These are phyloP conservation scores for Perdix hodgsoniae DNA, from an alignment of 2,797 vertebrate genomes.

Conservation along the genomic window DNA sequence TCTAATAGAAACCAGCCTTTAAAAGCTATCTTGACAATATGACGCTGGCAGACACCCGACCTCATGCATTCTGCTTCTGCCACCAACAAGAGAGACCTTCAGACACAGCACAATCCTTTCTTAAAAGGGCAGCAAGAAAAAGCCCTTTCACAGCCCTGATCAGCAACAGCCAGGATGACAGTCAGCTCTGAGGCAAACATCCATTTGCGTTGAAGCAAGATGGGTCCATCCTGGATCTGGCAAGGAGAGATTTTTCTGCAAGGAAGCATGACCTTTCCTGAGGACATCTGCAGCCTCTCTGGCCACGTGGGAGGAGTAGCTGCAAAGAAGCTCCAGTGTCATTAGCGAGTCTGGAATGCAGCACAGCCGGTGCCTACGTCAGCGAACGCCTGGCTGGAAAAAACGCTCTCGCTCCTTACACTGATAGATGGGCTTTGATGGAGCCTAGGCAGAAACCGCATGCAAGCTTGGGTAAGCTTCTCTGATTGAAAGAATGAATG, in stretches of 20 bases:
- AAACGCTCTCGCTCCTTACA: not conserved
- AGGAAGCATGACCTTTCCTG: constrained; percentile 57
- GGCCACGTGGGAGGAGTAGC: constrained; percentile 26
- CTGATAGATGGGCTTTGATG: not conserved
- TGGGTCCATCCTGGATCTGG: not conserved
- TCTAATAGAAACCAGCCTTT: not conserved
- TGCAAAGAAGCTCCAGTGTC: constrained; percentile 55
- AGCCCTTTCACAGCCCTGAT: not conserved
- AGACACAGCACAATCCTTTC: not conserved
- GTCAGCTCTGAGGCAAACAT: not conserved
- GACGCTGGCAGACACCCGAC: not conserved
- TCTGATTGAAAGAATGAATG: not conserved
- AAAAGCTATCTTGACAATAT: not conserved
- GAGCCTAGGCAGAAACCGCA: not conserved
- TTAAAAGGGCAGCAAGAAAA: not conserved
- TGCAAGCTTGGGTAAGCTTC: not conserved
- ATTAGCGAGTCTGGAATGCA: constrained; percentile 55
- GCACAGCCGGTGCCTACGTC: not conserved
- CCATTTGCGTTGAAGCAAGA: not conserved
- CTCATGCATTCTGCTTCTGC: not conserved
- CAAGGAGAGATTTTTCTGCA: not conserved
- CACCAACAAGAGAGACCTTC: not conserved
- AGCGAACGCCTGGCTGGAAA: not conserved
- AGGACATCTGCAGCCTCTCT: constrained; percentile 54
- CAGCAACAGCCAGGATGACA: not conserved